These are phyloP conservation scores for Dipodomys stephensi DNA, from an alignment of 2,113 vertebrate genomes.

Conservation along the genomic window DNA sequence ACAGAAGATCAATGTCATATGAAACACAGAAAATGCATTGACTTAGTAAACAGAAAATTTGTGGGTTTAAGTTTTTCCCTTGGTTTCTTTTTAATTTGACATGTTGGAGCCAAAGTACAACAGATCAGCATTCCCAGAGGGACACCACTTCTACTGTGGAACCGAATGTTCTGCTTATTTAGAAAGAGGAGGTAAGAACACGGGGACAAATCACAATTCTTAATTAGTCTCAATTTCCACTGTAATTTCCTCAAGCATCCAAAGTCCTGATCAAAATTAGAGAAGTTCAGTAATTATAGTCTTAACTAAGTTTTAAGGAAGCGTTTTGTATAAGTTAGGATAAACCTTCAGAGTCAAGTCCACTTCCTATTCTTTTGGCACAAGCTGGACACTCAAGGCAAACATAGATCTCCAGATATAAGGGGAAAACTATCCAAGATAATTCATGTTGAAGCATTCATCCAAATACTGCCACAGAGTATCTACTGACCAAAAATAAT, in stretches of 20 bases:
- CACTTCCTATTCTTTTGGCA: not conserved
- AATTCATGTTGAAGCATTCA: not conserved
- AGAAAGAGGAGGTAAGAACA: not conserved
- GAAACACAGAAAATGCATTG: not conserved
- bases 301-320: not conserved
- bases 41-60: not conserved
- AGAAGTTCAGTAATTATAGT: not conserved
- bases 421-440: not conserved
- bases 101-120: not conserved
- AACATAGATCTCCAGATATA: not conserved
- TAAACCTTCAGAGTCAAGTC: not conserved
- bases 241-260: not conserved
- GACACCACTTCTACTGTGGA: not conserved
- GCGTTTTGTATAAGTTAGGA: not conserved
- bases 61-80: not conserved
- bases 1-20: not conserved
- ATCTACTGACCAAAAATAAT: not conserved
- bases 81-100: not conserved
- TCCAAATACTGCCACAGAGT: not conserved
- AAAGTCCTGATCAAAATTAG: not conserved
- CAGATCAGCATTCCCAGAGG: not conserved
- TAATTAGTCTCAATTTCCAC: not conserved
- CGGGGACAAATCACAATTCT: not conserved
- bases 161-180: not conserved
- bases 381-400: not conserved